These are phyloP conservation scores for Boulengeromyrus knoepffleri DNA, from an alignment of 2,113 vertebrate genomes.

Conservation along the genomic window DNA sequence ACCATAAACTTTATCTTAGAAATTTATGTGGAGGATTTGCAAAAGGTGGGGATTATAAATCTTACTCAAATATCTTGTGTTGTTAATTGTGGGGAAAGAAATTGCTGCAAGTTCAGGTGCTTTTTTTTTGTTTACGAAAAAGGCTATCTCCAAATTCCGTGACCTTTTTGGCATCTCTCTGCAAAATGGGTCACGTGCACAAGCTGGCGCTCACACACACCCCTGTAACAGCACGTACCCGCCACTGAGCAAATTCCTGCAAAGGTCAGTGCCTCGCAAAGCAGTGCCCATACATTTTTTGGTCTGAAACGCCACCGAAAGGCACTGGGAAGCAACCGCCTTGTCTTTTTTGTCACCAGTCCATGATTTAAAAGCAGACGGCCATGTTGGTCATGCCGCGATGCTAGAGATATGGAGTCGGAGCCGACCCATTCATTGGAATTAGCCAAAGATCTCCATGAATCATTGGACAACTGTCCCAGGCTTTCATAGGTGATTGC, in stretches of 20 bases:
- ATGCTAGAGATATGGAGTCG: neutral
- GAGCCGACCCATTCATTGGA: neutral
- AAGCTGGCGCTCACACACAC: neutral
- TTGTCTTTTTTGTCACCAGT: neutral
- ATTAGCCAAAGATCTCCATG: neutral
- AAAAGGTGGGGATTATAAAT: neutral
- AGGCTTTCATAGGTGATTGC: neutral
- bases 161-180: neutral
- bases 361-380: neutral
- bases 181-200: neutral
- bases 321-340: neutral
- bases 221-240: neutral
- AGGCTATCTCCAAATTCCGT: neutral
- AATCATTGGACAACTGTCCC: neutral
- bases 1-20: neutral
- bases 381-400: neutral
- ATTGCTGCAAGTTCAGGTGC: neutral
- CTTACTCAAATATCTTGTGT: neutral
- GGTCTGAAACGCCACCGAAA: neutral
- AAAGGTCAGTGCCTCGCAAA: neutral
- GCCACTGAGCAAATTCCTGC: neutral
- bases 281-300: neutral
- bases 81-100: neutral
- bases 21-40: neutral
- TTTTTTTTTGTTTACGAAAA: neutral